Conservation (phyloP, 2,888 invertebrate species). For the Phytoseiulus persimilis region DNA sequence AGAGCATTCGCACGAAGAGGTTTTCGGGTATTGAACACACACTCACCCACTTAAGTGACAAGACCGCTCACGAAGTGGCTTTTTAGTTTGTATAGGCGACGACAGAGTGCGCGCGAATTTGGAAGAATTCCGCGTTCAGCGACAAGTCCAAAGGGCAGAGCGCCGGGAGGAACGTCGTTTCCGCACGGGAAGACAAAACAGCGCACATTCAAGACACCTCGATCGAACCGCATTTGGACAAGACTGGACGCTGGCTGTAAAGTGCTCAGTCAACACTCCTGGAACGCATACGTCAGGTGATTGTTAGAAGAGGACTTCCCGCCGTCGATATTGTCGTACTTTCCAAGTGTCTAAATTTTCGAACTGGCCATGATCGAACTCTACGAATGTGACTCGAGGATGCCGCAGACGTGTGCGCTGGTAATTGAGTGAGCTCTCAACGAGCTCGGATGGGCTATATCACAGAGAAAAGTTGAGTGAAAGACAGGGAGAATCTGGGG, state of each 20-base stretch:
- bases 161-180: neutral
- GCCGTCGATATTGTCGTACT: too few relatives aligned
- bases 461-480: too few relatives aligned
- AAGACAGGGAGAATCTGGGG: too few relatives aligned
- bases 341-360: too few relatives aligned
- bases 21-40: neutral
- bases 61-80: neutral
- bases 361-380: too few relatives aligned
- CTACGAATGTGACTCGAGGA: too few relatives aligned
- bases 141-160: neutral
- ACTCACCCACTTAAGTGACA: neutral
- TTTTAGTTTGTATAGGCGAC: neutral
- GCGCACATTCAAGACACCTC: neutral
- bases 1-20: neutral
- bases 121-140: neutral
- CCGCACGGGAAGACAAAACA: neutral
- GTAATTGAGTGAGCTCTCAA: too few relatives aligned
- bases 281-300: neutral
- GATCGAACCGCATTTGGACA: neutral
- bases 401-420: too few relatives aligned
- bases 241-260: neutral
- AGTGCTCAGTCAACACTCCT: neutral
- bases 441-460: too few relatives aligned
- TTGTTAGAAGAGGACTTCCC: neutral
- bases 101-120: neutral